Evolutionary conservation across 1,140 invertebrate genomes (phyloP).

Genomic region (Homalodisca vitripennis): DNA sequence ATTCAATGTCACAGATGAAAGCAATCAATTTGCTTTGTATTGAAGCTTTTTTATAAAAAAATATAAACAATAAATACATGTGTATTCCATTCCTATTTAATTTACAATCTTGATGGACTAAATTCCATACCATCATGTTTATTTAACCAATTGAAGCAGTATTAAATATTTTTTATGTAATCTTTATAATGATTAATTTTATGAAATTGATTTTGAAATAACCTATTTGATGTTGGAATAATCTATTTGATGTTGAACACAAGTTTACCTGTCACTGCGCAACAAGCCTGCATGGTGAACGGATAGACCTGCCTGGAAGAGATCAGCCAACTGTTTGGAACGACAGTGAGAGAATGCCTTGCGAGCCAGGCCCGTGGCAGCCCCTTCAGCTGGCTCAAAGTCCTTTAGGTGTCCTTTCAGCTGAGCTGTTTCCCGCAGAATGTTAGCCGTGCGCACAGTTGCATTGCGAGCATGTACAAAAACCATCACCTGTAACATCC

Average conservation of each 20-base stretch:
- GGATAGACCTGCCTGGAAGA: conserved; percentile 87
- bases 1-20: too few species aligned
- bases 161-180: too few species aligned
- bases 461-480: conserved; percentile 98
- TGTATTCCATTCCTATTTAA: too few species aligned
- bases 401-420: conserved; percentile 67
- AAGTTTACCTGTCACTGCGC: conserved; percentile 70
- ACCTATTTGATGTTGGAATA: too few species aligned
- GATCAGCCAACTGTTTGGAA: conserved; percentile 73
- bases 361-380: conserved; percentile 59
- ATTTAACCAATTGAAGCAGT: too few species aligned
- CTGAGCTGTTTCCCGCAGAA: conserved; percentile 72
- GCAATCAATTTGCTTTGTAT: too few species aligned
- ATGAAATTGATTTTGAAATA: too few species aligned
- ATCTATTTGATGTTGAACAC: neutral
- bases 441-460: conserved; percentile 83
- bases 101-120: too few species aligned
- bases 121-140: too few species aligned
- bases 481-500: conserved; percentile 96
- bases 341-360: conserved; percentile 66
- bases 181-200: too few species aligned
- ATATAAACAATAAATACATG: too few species aligned
- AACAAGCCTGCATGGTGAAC: conserved; percentile 97
- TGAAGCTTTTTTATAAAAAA: too few species aligned
- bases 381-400: conserved; percentile 64